Conservation (phyloP, 2,888 invertebrate genomes). For the Epinotia ramella region DNA sequence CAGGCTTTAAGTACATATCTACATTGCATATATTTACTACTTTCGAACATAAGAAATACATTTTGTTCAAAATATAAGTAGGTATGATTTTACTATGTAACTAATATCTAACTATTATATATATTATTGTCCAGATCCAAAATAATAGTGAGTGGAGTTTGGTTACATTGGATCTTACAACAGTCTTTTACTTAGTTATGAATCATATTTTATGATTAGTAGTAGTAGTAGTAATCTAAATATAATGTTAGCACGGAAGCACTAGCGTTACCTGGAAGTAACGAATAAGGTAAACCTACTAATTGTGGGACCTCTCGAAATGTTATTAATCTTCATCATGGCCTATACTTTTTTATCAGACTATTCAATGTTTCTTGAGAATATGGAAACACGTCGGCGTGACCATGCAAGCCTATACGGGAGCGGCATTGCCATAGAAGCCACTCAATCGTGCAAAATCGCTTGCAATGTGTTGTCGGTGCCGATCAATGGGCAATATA, state of each 20-base stretch:
- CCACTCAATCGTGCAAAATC: too few relatives aligned
- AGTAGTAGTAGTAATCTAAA: too few relatives aligned
- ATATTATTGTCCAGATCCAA: conserved; percentile 11
- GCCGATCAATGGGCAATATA: too few relatives aligned
- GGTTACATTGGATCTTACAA: background rate
- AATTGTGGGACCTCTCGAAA: too few relatives aligned
- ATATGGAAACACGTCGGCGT: too few relatives aligned
- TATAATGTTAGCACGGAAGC: background rate
- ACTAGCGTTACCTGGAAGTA: background rate
- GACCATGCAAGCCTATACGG: too few relatives aligned
- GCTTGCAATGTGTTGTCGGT: too few relatives aligned
- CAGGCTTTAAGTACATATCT: background rate
- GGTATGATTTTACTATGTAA: background rate
- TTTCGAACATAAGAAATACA: background rate
- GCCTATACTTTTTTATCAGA: too few relatives aligned
- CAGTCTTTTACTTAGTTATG: background rate
- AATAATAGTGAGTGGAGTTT: conserved; percentile 7
- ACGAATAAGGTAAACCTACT: background rate
- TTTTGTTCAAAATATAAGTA: background rate
- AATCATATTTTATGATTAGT: background rate
- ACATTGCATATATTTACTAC: background rate
- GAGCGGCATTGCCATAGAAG: too few relatives aligned
- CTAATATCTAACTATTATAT: background rate
- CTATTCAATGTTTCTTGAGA: too few relatives aligned
- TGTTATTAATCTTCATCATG: too few relatives aligned